Conservation (phyloP, 2,113 vertebrate genomes). For the Halichoeres trimaculatus region DNA sequence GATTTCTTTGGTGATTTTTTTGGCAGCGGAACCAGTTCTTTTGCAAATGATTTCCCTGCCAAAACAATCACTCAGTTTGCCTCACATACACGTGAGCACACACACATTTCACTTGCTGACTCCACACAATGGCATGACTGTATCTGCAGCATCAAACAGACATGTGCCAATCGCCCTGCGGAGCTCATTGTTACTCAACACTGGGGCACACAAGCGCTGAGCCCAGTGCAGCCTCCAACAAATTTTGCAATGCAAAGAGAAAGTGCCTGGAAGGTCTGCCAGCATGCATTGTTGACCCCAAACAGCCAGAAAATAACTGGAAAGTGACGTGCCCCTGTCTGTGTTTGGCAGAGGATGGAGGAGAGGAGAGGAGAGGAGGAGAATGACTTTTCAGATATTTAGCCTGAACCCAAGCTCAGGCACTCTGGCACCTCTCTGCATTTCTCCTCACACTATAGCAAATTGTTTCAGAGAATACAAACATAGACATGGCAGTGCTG, state of each 20-base stretch:
- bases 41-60: constrained; percentile 61
- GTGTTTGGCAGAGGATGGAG: constrained; percentile 24
- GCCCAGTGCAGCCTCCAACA: constrained; percentile 43
- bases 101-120: constrained; percentile 53
- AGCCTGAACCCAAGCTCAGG: constrained; percentile 19
- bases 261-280: constrained; percentile 53
- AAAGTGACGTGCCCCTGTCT: constrained; percentile 7
- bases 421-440: constrained; percentile 6
- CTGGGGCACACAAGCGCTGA: constrained; percentile 41
- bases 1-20: constrained; percentile 65
- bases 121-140: constrained; percentile 59
- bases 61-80: constrained; percentile 64
- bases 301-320: constrained; percentile 56
- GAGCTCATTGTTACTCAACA: constrained; percentile 64
- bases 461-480: constrained; percentile 43
- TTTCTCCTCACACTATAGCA: constrained; percentile 21
- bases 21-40: constrained; percentile 54
- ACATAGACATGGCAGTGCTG: not conserved
- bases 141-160: constrained; percentile 60
- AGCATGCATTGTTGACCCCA: constrained; percentile 50
- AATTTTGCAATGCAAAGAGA: constrained; percentile 63
- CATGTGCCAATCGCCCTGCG: constrained; percentile 62
- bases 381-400: constrained; percentile 41
- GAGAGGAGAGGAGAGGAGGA: constrained; percentile 1
- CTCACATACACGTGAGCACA: constrained; percentile 47